Percentiles rank a stretch among this genome's conserved stretches.
Evolutionary conservation across 2,888 invertebrate genomes (phyloP).

Genomic region (Melipona beecheii): DNA sequence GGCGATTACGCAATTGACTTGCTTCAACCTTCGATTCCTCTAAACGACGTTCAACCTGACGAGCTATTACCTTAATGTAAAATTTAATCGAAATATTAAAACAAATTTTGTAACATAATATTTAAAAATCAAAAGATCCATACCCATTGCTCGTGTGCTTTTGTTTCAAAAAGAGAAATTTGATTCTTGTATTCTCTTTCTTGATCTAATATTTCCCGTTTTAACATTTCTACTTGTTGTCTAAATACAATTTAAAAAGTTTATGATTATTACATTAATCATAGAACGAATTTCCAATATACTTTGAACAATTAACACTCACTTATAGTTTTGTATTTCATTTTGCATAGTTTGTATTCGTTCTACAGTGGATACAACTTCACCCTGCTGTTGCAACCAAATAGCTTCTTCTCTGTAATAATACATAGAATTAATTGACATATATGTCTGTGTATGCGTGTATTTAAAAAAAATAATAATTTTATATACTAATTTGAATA

Average conservation of each 20-base stretch:
- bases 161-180: constrained; percentile 91
- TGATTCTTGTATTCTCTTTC: constrained; percentile 89
- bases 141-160: constrained; percentile 94
- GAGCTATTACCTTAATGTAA: constrained; percentile 87
- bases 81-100: constrained; percentile 29
- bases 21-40: constrained; percentile 92
- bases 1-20: constrained; percentile 87
- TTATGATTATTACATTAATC: neutral
- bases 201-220: constrained; percentile 94
- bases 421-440: neutral
- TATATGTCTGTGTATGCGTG: neutral
- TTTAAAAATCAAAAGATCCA: neutral
- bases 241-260: constrained; percentile 79
- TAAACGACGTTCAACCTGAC: constrained; percentile 92
- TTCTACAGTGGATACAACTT: constrained; percentile 92
- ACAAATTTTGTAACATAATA: neutral
- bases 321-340: constrained; percentile 93
- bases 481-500: constrained; percentile 4
- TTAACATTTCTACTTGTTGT: constrained; percentile 89
- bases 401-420: constrained; percentile 90
- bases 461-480: neutral
- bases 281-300: constrained; percentile 1
- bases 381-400: constrained; percentile 92
- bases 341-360: constrained; percentile 91
- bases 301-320: constrained; percentile 65